Percentiles rank a stretch among this genome's conserved stretches.
Evolutionary conservation across 2,888 invertebrate species (phyloP).

Genomic region (Lasius fuliginosus): DNA sequence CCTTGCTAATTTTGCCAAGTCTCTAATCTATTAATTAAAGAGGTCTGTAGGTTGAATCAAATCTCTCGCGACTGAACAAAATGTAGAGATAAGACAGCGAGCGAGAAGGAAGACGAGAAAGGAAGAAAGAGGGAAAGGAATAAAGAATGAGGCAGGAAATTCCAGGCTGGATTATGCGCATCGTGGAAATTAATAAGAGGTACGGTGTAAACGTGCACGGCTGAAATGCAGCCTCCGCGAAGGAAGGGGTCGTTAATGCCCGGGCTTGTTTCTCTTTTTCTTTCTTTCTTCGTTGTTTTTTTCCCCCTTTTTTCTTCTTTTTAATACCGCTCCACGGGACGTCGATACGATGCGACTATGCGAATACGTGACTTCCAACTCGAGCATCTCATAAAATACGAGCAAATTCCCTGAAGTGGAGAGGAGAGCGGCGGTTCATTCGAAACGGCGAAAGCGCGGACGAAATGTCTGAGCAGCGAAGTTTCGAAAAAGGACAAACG

Average conservation of each 20-base stretch:
- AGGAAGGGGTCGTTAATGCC: constrained; percentile 64
- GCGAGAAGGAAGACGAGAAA: constrained; percentile 1
- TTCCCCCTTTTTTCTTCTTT: not conserved
- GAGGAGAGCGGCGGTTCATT: constrained; percentile 33
- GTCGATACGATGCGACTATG: constrained; percentile 52
- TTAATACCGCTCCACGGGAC: constrained; percentile 31
- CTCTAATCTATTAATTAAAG: constrained; percentile 23
- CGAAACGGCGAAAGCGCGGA: constrained; percentile 35
- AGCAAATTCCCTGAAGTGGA: constrained; percentile 45
- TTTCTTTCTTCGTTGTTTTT: not conserved
- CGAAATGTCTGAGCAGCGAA: constrained; percentile 38
- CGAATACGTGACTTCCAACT: constrained; percentile 54
- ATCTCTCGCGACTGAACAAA: constrained; percentile 7
- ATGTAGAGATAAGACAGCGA: constrained; percentile 19
- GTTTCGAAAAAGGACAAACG: constrained; percentile 28
- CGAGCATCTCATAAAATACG: constrained; percentile 54
- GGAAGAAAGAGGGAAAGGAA: constrained; percentile 21
- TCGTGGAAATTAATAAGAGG: constrained; percentile 71
- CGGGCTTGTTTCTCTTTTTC: constrained; percentile 31
- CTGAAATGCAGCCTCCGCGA: constrained; percentile 51
- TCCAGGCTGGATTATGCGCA: constrained; percentile 61
- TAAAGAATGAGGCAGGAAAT: constrained; percentile 31
- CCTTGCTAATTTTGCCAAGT: not conserved
- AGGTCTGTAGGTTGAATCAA: constrained; percentile 1
- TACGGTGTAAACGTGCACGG: constrained; percentile 66